Percentiles rank a stretch among this genome's conserved stretches.
Evolutionary conservation across 2,888 invertebrate genomes (phyloP).

Genomic region (Rhingia rostrata): DNA sequence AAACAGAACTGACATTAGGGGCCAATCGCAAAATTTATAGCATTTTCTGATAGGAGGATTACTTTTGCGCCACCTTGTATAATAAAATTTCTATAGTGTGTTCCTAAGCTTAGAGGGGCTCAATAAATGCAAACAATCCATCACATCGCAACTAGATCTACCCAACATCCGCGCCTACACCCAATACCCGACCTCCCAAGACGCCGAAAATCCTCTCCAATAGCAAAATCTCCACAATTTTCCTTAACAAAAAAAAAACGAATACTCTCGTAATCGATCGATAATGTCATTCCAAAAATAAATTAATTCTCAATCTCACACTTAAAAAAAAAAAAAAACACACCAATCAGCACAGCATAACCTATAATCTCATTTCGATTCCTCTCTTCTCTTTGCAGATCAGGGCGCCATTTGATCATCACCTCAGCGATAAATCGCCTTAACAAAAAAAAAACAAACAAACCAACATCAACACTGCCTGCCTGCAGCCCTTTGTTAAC

Average conservation of each 20-base stretch:
- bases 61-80: too few species aligned
- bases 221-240: constrained; percentile 33
- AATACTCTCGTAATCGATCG: constrained; percentile 41
- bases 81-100: too few species aligned
- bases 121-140: neutral
- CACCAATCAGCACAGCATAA: neutral
- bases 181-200: constrained; percentile 48
- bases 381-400: constrained; percentile 44
- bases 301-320: constrained; percentile 40
- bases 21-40: too few species aligned
- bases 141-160: neutral
- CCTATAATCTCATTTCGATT: constrained; percentile 55
- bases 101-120: too few species aligned
- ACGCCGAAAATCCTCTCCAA: constrained; percentile 21
- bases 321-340: too few species aligned
- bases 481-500: constrained; percentile 8
- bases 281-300: constrained; percentile 58
- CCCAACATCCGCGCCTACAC: neutral
- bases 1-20: too few species aligned
- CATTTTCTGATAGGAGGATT: too few species aligned
- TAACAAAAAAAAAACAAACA: constrained; percentile 13
- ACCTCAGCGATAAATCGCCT: constrained; percentile 39
- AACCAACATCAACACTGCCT: neutral
- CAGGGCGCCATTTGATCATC: constrained; percentile 57
- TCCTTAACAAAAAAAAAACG: constrained; percentile 1